These are phyloP conservation scores for Cyphomyrus discorhynchus DNA, from an alignment of 2,113 vertebrate genomes.

Conservation along the genomic window DNA sequence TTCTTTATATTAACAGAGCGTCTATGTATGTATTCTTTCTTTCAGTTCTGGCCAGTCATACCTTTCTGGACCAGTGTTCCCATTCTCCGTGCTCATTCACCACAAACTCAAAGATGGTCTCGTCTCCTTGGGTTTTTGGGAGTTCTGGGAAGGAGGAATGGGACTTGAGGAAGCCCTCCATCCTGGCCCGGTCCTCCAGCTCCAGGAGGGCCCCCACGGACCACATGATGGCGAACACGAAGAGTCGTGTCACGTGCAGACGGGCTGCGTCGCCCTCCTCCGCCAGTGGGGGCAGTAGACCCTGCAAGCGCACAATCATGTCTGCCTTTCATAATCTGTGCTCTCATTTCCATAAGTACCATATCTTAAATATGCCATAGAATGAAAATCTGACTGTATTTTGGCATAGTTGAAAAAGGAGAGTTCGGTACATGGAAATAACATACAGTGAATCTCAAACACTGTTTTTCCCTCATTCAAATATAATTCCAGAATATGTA, in stretches of 20 bases:
- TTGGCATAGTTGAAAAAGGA: background rate
- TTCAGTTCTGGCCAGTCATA: constrained; percentile 24
- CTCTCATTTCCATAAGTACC: background rate
- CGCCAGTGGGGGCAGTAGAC: constrained; percentile 50
- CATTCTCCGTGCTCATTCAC: constrained; percentile 63
- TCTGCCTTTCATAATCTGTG: background rate
- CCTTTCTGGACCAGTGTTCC: constrained; percentile 74
- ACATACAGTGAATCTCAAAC: background rate
- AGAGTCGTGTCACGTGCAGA: constrained; percentile 57
- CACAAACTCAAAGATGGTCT: constrained; percentile 73
- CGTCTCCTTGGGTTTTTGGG: constrained; percentile 56
- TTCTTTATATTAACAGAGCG: background rate
- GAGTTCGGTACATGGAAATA: background rate
- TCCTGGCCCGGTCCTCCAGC: constrained; percentile 65
- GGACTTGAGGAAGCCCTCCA: constrained; percentile 64
- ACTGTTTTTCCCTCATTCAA: background rate
- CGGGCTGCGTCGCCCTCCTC: constrained; percentile 55
- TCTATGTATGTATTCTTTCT: background rate
- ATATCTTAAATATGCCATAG: background rate
- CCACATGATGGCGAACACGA: constrained; percentile 75
- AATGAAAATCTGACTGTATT: background rate
- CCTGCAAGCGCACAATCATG: constrained; percentile 47
- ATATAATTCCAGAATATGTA: background rate
- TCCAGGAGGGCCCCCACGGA: constrained; percentile 71
- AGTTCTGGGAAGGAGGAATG: constrained; percentile 59